These are phyloP conservation scores for Microtus montanus DNA, from an alignment of 2,113 vertebrate species.

Conservation along the genomic window DNA sequence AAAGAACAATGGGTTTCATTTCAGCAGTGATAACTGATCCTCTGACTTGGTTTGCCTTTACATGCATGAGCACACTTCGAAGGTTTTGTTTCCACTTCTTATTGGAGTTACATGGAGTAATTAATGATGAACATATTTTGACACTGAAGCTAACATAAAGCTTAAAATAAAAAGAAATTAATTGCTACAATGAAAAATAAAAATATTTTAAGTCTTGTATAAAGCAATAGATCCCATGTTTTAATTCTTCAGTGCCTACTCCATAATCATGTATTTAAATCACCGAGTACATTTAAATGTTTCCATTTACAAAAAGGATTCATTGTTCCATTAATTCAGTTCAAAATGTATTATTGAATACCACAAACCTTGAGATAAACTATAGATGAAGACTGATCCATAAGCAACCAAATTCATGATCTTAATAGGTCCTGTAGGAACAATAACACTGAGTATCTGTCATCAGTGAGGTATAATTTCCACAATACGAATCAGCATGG, in stretches of 20 bases:
- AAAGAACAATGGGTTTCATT: background rate
- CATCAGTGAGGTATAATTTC: background rate
- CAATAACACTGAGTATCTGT: background rate
- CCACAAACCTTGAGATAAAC: background rate
- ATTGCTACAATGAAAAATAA: background rate
- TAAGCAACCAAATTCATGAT: background rate
- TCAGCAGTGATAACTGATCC: background rate
- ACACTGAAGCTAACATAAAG: background rate
- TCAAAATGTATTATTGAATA: background rate
- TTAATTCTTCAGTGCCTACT: background rate
- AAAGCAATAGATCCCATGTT: background rate
- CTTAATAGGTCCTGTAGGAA: background rate
- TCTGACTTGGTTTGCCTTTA: background rate
- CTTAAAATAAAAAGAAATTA: slow-evolving; percentile 30
- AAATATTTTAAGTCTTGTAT: background rate
- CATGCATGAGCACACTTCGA: background rate
- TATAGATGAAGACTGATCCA: background rate
- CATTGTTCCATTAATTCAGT: background rate
- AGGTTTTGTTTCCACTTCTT: slow-evolving; percentile 1
- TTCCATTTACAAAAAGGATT: background rate
- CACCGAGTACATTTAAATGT: background rate
- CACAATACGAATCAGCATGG: background rate
- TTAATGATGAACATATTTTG: slow-evolving; percentile 13
- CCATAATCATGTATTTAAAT: background rate
- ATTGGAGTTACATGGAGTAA: background rate